Percentiles rank a stretch among this genome's conserved stretches.
phyloP scores from a whole-genome alignment of 37 sponge, comb jelly and placozoan species.

The Amphimedon queenslandica region DNA sequence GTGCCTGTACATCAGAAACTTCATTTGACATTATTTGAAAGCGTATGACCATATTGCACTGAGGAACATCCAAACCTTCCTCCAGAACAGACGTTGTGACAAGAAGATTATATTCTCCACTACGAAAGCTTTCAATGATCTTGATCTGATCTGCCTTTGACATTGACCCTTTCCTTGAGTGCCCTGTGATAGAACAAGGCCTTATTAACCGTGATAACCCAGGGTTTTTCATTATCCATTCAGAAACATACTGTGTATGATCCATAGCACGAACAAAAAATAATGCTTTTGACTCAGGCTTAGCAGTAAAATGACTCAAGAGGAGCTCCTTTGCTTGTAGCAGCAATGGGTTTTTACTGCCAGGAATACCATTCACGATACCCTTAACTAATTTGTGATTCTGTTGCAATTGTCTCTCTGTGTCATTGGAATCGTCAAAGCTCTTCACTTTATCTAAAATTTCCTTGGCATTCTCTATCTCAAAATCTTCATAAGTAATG shows the following conservation, averaged over 20 bases:
- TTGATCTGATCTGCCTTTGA: slow-evolving; percentile 52
- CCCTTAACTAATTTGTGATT: not conserved
- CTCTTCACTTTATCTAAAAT: slow-evolving; percentile 8
- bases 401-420: slow-evolving; percentile 10
- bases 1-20: slow-evolving; percentile 64
- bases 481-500: slow-evolving; percentile 40
- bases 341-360: slow-evolving; percentile 38
- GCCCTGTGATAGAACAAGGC: not conserved
- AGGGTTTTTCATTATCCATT: slow-evolving; percentile 15
- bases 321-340: slow-evolving; percentile 11
- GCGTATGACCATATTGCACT: slow-evolving; percentile 85
- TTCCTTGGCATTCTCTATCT: slow-evolving; percentile 32
- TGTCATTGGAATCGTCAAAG: not conserved
- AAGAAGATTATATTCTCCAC: slow-evolving; percentile 72
- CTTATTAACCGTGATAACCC: not conserved
- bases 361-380: not conserved
- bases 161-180: slow-evolving; percentile 41
- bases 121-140: slow-evolving; percentile 69
- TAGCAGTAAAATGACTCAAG: not conserved
- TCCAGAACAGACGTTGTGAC: slow-evolving; percentile 88
- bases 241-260: not conserved
- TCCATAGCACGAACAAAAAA: slow-evolving; percentile 50
- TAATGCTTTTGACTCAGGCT: slow-evolving; percentile 23
- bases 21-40: slow-evolving; percentile 70
- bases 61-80: slow-evolving; percentile 94